Evolutionary conservation across 2,888 invertebrate genomes (phyloP), one percentile per base, ranked within the genome.

Genomic region (Clistopyga incitator): DNA sequence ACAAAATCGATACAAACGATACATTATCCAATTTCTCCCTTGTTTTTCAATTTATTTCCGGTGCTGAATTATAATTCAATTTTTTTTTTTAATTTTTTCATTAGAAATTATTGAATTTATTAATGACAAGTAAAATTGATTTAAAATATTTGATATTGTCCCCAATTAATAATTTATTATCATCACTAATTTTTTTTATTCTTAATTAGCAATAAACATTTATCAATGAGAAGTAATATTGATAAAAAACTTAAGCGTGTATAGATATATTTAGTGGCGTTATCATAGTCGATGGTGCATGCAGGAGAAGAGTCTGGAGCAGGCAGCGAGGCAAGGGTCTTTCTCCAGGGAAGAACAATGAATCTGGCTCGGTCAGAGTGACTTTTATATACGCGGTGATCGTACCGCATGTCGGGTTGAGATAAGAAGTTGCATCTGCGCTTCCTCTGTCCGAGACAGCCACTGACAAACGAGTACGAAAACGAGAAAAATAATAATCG

Each of bases 351-450:
- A 70, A 42, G 47, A 79, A 79, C 82, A 82, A 82, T 82, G 75
- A 56, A 71, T 75, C 64, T 75, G 65, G 75, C 75, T 78, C 42
- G 68, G 45, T 42, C 65, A 65, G 77, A 54, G 20, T 50, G 20
- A 71, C 78, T 71, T 54, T 79, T 82, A 67, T 82, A 67, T 76
- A 47, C 29, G 20, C 52, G 78, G 68, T 29, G 74, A 82, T 79
- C 75, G 79, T 54, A 72, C 59, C 42, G 72, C 72, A 59, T 67
- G 77, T 72, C 71, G 81, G 34, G 77, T 42, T 15, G 59, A 56
- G 83, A 83, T 84, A 81, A 84, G 83, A 81, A 81, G 83, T 84
- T 81, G 80, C 80, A 45, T 64, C 67, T 38, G 38, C 38, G 38
- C 38, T 38, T 38, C 20, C 10, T 20, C 3, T 38, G 38, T 38